Conservation (phyloP, 2,113 vertebrate genomes). For the Cariama cristata region DNA sequence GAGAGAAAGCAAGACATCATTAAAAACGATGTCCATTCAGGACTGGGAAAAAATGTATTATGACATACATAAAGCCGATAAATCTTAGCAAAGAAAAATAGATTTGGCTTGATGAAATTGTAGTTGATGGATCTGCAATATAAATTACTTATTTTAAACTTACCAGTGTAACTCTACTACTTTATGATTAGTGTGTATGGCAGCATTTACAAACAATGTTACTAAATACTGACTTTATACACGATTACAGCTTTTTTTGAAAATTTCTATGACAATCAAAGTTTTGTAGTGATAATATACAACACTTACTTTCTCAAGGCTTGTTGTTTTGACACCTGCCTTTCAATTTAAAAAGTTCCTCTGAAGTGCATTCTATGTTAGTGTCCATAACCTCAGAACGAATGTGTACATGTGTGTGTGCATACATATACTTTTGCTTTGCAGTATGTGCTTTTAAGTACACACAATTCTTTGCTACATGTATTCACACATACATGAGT, state of each 20-base stretch:
- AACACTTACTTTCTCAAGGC: constrained; percentile 76
- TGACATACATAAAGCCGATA: not conserved
- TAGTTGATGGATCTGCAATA: constrained; percentile 12
- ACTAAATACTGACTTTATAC: constrained; percentile 65
- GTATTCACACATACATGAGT: constrained; percentile 77
- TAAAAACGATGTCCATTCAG: not conserved
- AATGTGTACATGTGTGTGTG: constrained; percentile 70
- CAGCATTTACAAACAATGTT: constrained; percentile 53
- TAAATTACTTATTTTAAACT: constrained; percentile 13
- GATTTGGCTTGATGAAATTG: constrained; percentile 6
- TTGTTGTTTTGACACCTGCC: constrained; percentile 72
- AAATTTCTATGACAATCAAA: constrained; percentile 45
- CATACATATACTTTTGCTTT: constrained; percentile 29
- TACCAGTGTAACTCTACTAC: constrained; percentile 24
- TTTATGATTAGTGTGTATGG: constrained; percentile 46
- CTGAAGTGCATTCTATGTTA: constrained; percentile 70
- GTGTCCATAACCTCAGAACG: constrained; percentile 75
- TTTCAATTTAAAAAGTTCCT: constrained; percentile 64
- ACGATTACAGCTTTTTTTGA: constrained; percentile 25
- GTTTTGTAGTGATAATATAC: constrained; percentile 57
- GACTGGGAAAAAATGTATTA: not conserved
- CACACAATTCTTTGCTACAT: constrained; percentile 67
- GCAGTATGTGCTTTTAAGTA: constrained; percentile 65
- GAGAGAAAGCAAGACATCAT: constrained; percentile 27
- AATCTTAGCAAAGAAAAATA: constrained; percentile 11